phyloP scores from a whole-genome alignment of 2,113 vertebrate species.

The Vicugna pacos region DNA sequence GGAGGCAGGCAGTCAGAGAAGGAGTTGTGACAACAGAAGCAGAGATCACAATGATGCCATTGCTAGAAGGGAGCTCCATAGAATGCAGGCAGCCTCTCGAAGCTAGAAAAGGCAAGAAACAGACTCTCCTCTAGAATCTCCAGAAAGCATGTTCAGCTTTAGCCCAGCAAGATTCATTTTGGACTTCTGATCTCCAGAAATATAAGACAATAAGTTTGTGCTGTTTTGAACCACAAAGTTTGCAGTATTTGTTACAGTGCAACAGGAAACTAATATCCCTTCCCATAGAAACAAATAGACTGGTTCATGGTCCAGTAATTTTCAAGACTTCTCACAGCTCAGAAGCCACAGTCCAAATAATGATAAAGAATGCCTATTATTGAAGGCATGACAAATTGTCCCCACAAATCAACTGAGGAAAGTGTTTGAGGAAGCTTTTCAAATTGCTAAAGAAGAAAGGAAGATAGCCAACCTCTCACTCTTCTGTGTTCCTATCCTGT shows the following conservation, averaged over 20 bases:
- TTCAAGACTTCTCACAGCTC: background rate
- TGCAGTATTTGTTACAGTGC: background rate
- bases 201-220: background rate
- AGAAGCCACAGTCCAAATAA: background rate
- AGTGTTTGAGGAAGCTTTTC: background rate
- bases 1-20: background rate
- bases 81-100: background rate
- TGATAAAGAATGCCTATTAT: background rate
- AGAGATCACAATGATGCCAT: background rate
- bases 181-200: background rate
- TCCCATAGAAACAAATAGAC: background rate
- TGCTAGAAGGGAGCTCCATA: no score
- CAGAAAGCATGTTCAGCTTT: background rate
- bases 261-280: background rate
- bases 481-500: background rate
- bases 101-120: background rate
- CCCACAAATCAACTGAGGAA: background rate
- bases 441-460: background rate
- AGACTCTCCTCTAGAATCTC: background rate
- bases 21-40: background rate
- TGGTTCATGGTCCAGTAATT: background rate
- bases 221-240: background rate
- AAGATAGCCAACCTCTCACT: background rate
- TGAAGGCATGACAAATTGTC: background rate
- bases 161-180: background rate